A percentile compares a stretch with the other conserved stretches of the same genome.
Evolutionary conservation across 2,888 invertebrate genomes (phyloP).

Genomic region (Andrena bucephala): DNA sequence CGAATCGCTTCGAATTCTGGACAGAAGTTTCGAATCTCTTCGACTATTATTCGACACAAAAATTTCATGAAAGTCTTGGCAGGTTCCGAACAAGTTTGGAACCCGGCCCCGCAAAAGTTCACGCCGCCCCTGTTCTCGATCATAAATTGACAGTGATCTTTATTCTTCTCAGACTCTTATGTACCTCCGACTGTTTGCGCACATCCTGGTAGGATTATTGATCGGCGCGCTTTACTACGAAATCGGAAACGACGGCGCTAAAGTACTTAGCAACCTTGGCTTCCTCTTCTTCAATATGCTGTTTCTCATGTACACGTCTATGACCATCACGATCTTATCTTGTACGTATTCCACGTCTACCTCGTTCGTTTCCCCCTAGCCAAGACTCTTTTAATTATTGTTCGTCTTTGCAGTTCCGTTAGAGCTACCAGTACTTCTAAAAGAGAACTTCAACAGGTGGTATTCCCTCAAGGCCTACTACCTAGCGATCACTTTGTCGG

Average conservation of each 20-base stretch:
- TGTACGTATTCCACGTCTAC: constrained; percentile 88
- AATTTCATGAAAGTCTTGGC: no score
- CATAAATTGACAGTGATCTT: background rate
- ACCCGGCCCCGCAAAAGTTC: no score
- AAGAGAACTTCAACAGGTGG: constrained; percentile 99
- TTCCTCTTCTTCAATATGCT: constrained; percentile 99
- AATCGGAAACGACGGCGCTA: constrained; percentile 97
- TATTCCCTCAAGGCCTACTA: constrained; percentile 98
- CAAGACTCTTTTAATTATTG: background rate
- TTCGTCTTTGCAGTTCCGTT: constrained; percentile 90
- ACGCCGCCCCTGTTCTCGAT: no score
- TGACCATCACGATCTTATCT: constrained; percentile 99
- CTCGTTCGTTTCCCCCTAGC: background rate
- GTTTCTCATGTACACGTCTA: constrained; percentile 99
- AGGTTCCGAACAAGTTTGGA: no score
- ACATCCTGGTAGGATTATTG: constrained; percentile 95
- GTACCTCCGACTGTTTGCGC: constrained; percentile 97
- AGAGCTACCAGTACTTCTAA: constrained; percentile 97
- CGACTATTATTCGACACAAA: no score
- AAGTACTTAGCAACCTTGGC: constrained; percentile 97
- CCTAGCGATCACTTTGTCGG: constrained; percentile 97
- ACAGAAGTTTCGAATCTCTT: no score
- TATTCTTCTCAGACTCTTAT: constrained; percentile 92
- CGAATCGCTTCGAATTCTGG: no score
- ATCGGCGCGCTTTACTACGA: constrained; percentile 98